Evolutionary conservation across 2,113 vertebrate species (phyloP), one percentile per base, ranked within the genome.

Genomic region (Muscicapa adusta): DNA sequence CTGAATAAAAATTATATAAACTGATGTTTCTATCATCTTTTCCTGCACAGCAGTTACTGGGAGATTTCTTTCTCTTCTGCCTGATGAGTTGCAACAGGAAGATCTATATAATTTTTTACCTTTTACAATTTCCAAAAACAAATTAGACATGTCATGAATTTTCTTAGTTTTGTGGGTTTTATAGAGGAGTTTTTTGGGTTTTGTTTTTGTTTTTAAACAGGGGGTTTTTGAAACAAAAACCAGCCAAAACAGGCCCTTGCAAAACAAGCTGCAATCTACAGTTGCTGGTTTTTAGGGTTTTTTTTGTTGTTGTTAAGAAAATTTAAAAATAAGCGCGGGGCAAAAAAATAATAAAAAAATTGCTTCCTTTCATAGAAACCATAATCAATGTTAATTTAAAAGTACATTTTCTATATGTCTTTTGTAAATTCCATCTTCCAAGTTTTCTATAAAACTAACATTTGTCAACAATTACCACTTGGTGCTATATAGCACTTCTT

Each of bases 381-480:
- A 40, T 71, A 66, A 61, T 47, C 9, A 24, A 53, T 36, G 8
- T 22, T 61, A 70, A 57, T 34, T 8, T 22, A 66, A 87, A 92
- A 53, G 33, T 50, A 45, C 4, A 3, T 56, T 53, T 91, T 86
- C n/a, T 60, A 14, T 60, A 42, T 0, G 12, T 36, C 5, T 24
- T 8, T 28, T 85, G 31, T 33, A 77, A 87, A 81, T 81, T 85
- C 12, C 9, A 12, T 78, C 60, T 63, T 93, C 53, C 17, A 72
- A 54, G 22, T 60, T 93, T 89, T 53, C 48, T 53, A 13, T 63
- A 56, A 94, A 93, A 24, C 12, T 24, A 78, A 40, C 51, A 84
- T 95, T 94, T 94, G 77, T 62, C 86, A 91, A 19, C 42, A 92
- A 68, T 96, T 95, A 89, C 20, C 23, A 62, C 53, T 86, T 80